Evolutionary conservation across 2,888 invertebrate species (phyloP), one percentile per base, ranked within the genome.

Genomic region (Cosmia trapezina): DNA sequence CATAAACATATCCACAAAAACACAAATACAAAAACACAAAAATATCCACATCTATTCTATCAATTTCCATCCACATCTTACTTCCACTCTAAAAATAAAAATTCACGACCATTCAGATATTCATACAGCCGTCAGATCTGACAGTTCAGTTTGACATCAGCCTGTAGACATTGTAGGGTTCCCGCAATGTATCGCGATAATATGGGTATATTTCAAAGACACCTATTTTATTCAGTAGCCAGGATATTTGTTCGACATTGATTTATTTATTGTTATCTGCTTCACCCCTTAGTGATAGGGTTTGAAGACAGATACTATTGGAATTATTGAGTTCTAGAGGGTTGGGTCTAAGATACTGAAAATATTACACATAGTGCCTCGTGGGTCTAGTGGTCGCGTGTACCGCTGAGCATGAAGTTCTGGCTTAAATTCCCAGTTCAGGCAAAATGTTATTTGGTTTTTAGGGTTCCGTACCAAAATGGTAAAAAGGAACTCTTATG

Each of bases 131-230:
- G 80, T 85, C 83, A 84, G 72, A 86, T 66, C 64, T 81, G 85
- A 72, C 85, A 87, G 76, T 76, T 76, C 62, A 54, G 43, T 85
- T 81, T 80, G 79, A 81, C 73, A 85, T 80, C 89, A 84, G 14
- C 57, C 90, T 89, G 90, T 92, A 89, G 9, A 56, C 72, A 76
- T 60, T 62, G 72, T 83, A 85, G 86, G 88, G 85, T 83, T 83
- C 86, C 89, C 89, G 89, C 90, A 89, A 89, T 89, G 90, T 86
- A 89, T 91, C 89, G 86, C 84, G 92, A 91, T 93, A 93, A 90
- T 90, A 91, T 91, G 91, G 88, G 89, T 89, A 93, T 94, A 92
- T 93, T 89, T 94, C 94, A 94, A 93, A 93, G 93, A 94, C 93
- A 92, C 88, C 89, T 94, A 90, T 93, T 94, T 94, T 94, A 94